A percentile compares a stretch with the other conserved stretches of the same genome.
Evolutionary conservation across 1,140 invertebrate genomes (phyloP).

Genomic region (Brachionus asplanchnoidis): DNA sequence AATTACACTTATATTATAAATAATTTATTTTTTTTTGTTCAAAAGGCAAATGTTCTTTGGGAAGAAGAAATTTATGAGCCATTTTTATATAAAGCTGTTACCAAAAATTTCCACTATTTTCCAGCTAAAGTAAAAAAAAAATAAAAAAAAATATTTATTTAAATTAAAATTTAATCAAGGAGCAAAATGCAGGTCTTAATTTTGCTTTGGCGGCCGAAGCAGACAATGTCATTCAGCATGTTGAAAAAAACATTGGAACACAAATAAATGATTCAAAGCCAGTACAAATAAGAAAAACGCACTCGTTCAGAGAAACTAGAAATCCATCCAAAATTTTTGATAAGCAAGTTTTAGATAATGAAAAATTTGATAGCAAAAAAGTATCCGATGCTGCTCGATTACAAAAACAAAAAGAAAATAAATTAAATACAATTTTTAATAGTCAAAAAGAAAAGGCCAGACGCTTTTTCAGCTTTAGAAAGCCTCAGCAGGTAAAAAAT

Average conservation of each 20-base stretch:
- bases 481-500: background rate
- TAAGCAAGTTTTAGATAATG: background rate
- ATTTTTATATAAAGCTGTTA: background rate
- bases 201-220: background rate
- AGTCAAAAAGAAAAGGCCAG: background rate
- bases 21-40: background rate
- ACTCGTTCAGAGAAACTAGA: background rate
- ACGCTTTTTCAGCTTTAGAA: background rate
- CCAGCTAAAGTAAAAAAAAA: background rate
- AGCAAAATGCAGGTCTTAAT: constrained; percentile 1
- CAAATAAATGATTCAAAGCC: background rate
- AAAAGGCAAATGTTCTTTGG: background rate
- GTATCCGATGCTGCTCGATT: background rate
- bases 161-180: background rate
- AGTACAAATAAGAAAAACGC: background rate
- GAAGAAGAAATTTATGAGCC: constrained; percentile 3
- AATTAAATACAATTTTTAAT: constrained; percentile 8
- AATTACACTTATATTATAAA: background rate
- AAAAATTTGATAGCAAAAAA: background rate
- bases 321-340: background rate
- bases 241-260: background rate
- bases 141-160: background rate
- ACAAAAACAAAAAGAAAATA: background rate
- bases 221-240: background rate
- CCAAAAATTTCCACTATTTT: constrained; percentile 20